Evolutionary conservation across 92 coral and sea anemone species (phyloP).

Genomic region (Epizoanthus stellaris): DNA sequence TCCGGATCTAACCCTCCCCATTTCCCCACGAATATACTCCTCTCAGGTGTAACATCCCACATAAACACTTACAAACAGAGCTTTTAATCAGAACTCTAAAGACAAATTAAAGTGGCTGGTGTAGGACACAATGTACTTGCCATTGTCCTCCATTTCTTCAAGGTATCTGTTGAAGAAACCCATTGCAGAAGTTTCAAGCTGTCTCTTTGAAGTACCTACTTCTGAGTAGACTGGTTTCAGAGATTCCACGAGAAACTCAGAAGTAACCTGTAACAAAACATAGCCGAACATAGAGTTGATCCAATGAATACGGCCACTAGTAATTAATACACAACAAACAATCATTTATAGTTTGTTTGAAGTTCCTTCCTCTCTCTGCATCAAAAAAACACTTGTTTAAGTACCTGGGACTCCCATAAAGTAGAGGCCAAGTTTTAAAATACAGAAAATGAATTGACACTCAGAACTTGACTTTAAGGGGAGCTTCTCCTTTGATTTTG

Average conservation of each 20-base stretch:
- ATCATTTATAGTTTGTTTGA: not conserved
- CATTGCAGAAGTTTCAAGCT: not conserved
- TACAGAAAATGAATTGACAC: too few species aligned
- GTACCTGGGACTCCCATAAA: too few species aligned
- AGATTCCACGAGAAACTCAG: not conserved
- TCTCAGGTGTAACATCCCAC: too few species aligned
- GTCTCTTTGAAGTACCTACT: not conserved
- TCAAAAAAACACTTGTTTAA: not conserved
- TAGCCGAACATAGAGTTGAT: not conserved
- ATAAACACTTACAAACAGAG: too few species aligned
- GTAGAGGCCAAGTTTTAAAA: too few species aligned
- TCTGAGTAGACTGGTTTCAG: not conserved
- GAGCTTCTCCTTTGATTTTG: too few species aligned
- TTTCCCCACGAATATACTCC: too few species aligned
- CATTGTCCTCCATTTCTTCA: slow-evolving; percentile 1
- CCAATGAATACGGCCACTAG: too few species aligned
- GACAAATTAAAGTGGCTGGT: too few species aligned
- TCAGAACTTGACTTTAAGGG: too few species aligned
- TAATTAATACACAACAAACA: not conserved
- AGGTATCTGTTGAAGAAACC: slow-evolving; percentile 6
- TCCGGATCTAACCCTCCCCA: too few species aligned
- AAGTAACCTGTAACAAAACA: not conserved
- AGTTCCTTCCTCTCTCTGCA: slow-evolving; percentile 2
- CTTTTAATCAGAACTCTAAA: too few species aligned
- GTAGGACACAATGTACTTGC: not conserved